Percentiles rank a stretch among this genome's conserved stretches.
Conservation (phyloP, 2,113 vertebrate genomes). For the Eurystomus gularis region DNA sequence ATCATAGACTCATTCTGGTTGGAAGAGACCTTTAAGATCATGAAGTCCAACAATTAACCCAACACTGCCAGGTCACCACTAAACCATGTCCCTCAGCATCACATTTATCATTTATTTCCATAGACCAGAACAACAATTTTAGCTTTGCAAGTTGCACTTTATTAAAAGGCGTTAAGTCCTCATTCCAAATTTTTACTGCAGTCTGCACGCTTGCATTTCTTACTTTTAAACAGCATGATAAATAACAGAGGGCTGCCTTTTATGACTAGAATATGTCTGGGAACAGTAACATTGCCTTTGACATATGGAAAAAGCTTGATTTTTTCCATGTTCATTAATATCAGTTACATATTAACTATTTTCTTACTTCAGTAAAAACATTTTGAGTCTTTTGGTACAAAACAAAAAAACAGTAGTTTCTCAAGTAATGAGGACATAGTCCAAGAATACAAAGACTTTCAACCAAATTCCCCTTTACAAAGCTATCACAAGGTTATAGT, state of each 20-base stretch:
- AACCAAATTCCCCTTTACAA: neutral
- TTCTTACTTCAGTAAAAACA: neutral
- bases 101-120: neutral
- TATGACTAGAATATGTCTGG: neutral
- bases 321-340: neutral
- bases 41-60: no score
- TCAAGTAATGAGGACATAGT: neutral
- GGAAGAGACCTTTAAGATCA: no score
- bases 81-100: no score
- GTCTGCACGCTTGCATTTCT: neutral
- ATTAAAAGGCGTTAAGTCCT: neutral
- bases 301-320: neutral
- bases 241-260: neutral
- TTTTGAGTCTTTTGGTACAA: neutral
- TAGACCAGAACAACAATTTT: neutral
- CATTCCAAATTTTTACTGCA: neutral
- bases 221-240: neutral
- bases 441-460: neutral
- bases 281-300: neutral
- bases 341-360: neutral
- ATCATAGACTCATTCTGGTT: no score
- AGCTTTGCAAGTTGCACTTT: neutral
- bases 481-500: neutral
- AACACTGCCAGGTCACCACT: no score
- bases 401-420: neutral